phyloP scores from a whole-genome alignment of 35 echinoderm and acorn worm species.

The Lytechinus variegatus region DNA sequence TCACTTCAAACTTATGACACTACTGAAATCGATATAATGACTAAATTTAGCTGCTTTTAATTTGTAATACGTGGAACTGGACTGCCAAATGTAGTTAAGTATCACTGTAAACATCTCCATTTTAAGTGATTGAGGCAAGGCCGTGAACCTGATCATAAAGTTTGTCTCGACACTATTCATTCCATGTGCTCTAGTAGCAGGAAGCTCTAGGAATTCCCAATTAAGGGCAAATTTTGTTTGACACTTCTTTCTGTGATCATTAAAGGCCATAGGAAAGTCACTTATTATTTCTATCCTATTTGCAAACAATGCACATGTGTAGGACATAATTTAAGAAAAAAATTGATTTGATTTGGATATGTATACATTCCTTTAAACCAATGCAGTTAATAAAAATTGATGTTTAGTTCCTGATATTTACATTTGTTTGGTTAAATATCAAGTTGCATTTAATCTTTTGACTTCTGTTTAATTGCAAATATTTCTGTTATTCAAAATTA shows the following conservation, averaged over 20 bases:
- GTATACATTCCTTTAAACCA: not conserved
- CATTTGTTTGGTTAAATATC: too few relatives aligned
- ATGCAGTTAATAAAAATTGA: not conserved
- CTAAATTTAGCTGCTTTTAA: slow-evolving; percentile 14
- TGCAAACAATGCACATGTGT: not conserved
- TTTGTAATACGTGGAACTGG: not conserved
- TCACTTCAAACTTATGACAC: not conserved
- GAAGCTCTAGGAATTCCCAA: not conserved
- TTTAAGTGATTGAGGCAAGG: not conserved
- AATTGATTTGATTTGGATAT: too few relatives aligned
- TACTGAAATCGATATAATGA: not conserved
- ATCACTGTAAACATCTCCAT: not conserved
- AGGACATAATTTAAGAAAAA: not conserved
- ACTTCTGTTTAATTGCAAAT: too few relatives aligned
- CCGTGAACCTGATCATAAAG: not conserved
- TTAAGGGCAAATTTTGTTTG: not conserved
- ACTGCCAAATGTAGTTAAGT: not conserved
- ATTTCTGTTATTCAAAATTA: too few relatives aligned
- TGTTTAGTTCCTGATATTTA: too few relatives aligned
- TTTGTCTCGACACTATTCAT: not conserved
- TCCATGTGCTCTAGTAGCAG: not conserved
- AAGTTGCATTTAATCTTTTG: too few relatives aligned
- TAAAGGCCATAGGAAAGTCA: not conserved
- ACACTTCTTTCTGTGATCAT: not conserved
- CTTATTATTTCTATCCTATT: not conserved